phyloP scores from a whole-genome alignment of 1,140 invertebrate species.

The Dendrolimus kikuchii region DNA sequence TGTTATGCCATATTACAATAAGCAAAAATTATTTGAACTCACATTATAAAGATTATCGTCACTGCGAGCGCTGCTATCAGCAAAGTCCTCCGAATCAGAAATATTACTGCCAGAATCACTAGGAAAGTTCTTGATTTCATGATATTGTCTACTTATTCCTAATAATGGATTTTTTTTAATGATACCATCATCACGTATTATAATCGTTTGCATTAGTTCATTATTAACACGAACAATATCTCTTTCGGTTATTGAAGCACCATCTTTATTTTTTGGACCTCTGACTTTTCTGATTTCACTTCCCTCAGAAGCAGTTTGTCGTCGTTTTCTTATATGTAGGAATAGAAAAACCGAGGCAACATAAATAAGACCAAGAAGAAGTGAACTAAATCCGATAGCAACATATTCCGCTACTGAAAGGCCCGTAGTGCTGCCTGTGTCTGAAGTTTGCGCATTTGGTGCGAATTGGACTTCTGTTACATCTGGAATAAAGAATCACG shows the following conservation, averaged over 20 bases:
- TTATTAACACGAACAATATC: constrained; percentile 58
- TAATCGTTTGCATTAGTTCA: constrained; percentile 40
- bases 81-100: constrained; percentile 60
- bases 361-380: constrained; percentile 86
- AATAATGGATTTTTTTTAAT: constrained; percentile 85
- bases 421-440: constrained; percentile 56
- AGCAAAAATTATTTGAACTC: constrained; percentile 14
- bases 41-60: constrained; percentile 48
- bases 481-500: constrained; percentile 65
- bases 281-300: constrained; percentile 35
- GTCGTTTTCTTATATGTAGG: constrained; percentile 78
- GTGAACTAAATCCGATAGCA: constrained; percentile 85
- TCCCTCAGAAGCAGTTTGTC: constrained; percentile 46
- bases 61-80: constrained; percentile 34
- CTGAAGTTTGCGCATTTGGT: constrained; percentile 74
- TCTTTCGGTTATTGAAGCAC: constrained; percentile 47
- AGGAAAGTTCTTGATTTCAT: constrained; percentile 53
- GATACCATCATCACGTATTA: constrained; percentile 73
- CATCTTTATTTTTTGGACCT: constrained; percentile 48
- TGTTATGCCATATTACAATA: background rate
- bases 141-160: constrained; percentile 74
- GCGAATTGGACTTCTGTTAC: constrained; percentile 86
- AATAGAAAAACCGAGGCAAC: constrained; percentile 87
- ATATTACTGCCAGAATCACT: constrained; percentile 66
- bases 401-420: constrained; percentile 82